Conservation (phyloP, 2,888 invertebrate species). For the Trichogramma evanescens region DNA sequence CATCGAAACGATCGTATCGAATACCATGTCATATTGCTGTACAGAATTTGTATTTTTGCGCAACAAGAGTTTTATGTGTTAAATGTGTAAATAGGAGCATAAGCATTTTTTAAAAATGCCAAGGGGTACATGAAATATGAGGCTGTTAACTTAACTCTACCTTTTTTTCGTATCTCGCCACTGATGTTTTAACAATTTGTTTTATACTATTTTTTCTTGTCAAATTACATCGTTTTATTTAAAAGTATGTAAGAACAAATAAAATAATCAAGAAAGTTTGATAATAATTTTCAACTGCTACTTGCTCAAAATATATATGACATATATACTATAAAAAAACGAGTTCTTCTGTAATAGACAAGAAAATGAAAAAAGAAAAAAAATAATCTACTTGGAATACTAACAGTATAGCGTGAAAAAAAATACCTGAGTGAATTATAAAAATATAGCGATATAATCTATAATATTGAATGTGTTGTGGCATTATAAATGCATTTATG, state of each 20-base stretch:
- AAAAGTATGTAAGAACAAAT: conserved; percentile 44
- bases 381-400: conserved; percentile 2
- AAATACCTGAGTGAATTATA: conserved; percentile 14
- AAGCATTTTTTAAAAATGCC: too few species aligned
- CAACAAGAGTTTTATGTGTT: too few species aligned
- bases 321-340: conserved; percentile 17
- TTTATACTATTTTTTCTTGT: conserved; percentile 34
- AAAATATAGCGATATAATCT: conserved; percentile 27
- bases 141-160: too few species aligned
- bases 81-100: too few species aligned
- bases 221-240: conserved; percentile 31
- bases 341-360: conserved; percentile 35
- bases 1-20: too few species aligned
- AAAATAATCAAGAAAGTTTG: too few species aligned
- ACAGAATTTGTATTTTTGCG: too few species aligned
- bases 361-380: conserved; percentile 24
- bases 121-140: too few species aligned
- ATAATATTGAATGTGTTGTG: conserved; percentile 7
- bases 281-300: conserved; percentile 22
- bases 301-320: conserved; percentile 1
- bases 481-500: conserved; percentile 26
- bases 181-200: conserved; percentile 20
- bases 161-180: conserved; percentile 10
- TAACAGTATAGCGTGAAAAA: neutral
- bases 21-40: too few species aligned